Evolutionary conservation across 2,797 vertebrate species (phyloP).

Genomic region (Hozukius guyotensis): DNA sequence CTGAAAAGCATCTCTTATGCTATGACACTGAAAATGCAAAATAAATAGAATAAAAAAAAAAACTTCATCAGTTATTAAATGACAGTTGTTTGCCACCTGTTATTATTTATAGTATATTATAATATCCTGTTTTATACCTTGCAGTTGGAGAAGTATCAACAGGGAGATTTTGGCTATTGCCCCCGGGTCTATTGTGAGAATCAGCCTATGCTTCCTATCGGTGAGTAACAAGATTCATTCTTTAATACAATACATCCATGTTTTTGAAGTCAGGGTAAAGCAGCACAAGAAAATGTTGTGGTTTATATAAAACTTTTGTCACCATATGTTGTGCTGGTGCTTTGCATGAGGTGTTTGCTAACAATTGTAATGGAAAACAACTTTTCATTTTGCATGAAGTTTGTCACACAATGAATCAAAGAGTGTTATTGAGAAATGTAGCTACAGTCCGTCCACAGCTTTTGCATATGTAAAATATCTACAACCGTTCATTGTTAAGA

Average conservation of each 20-base stretch:
- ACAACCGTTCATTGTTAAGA: not conserved
- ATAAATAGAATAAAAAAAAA: no score
- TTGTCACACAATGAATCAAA: not conserved
- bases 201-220: slow-evolving; percentile 96
- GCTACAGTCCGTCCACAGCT: not conserved
- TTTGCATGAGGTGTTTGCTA: not conserved
- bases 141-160: slow-evolving; percentile 96
- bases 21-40: no score
- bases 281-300: not conserved
- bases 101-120: not conserved
- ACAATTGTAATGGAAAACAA: not conserved
- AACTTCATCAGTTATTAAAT: not conserved
- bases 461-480: not conserved
- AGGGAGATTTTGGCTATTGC: slow-evolving; percentile 95
- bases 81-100: not conserved
- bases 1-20: not conserved
- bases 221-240: slow-evolving; percentile 75
- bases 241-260: not conserved
- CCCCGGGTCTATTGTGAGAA: slow-evolving; percentile 97
- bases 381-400: no score
- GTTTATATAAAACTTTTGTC: not conserved
- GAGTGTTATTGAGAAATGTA: not conserved
- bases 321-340: not conserved
- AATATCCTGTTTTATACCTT: not conserved
- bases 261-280: not conserved